These are phyloP conservation scores for Cettia cetti DNA, from an alignment of 2,113 vertebrate genomes.

Conservation along the genomic window DNA sequence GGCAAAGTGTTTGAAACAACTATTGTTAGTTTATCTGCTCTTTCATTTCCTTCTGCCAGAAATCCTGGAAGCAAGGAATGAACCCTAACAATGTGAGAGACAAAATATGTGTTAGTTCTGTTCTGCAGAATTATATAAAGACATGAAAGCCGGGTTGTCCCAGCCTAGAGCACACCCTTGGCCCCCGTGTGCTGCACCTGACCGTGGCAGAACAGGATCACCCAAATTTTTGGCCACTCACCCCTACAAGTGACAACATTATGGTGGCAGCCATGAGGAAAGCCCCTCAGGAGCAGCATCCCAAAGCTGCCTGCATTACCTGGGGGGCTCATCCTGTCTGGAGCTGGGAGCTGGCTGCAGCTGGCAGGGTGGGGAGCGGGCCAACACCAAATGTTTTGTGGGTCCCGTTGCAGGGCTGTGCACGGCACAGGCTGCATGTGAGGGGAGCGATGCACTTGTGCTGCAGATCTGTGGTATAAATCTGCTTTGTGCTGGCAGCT, in stretches of 20 bases:
- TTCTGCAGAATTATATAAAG: background rate
- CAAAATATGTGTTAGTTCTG: background rate
- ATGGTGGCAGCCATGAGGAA: background rate
- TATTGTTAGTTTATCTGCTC: background rate
- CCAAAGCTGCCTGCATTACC: background rate
- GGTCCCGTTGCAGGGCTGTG: background rate
- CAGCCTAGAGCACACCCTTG: background rate
- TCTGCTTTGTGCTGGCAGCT: conserved; percentile 10
- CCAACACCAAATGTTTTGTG: background rate
- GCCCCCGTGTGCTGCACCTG: background rate
- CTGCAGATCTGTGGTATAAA: background rate
- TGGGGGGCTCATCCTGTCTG: background rate
- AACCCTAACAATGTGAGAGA: background rate
- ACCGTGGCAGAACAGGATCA: rapidly evolving
- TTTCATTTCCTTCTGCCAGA: background rate
- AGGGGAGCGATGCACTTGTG: background rate
- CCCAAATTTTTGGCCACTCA: background rate
- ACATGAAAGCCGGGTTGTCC: background rate
- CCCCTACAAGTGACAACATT: background rate
- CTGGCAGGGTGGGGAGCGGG: background rate
- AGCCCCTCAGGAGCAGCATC: background rate
- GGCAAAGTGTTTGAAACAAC: background rate
- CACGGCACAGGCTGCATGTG: background rate
- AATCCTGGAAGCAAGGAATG: background rate
- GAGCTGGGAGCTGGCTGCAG: background rate